Base-by-base conservation (phyloP, 2,113 vertebrate species). In the Tamias sibiricus region DNA sequence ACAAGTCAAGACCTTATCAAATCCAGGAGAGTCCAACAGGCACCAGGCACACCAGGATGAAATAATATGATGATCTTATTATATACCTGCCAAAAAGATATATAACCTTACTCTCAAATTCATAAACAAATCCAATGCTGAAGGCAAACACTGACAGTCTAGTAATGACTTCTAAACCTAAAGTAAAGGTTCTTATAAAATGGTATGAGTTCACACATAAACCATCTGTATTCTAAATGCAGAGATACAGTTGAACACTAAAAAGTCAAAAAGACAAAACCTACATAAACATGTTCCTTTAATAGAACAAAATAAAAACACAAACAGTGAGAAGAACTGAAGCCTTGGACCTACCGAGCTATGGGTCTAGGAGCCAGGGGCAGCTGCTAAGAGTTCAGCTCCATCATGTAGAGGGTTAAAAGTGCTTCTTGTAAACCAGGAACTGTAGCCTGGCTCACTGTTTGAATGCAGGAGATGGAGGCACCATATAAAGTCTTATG, bases 191-290 rank as follows among this genome's bases (percentile, higher is more conserved):
- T 87, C 26, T 87, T 37, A 49, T 77, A 35, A 92, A 77, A 92
- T 44, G 28, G 6, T 69, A 72, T 16, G 12, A 76, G 44, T 54
- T 89, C 30, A 69, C 47, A 59, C 10, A 72, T 37, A 47, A 95
- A 37, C 19, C 28, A 82, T 59, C 28, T 57, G 6, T 52, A 44
- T 71, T 74, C 40, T 44, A 84, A 90, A 95, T 35, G 75, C 44
- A 92, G 84, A 90, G 52, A 81, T 96, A 83, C 35, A 13, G 30
- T 13, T 40, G 19, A 52, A 4, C 14, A 92, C 40, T 84, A 69
- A 79, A 93, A 96, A 94, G 47, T 8, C 44, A 77, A 52, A 79
- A 69, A 85, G n/a, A 11, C n/a, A 92, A 95, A 96, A 87, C n/a
- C 5, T 52, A 87, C 37, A 76, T 76, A 93, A 97, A 54, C 8